Evolutionary conservation across 2,888 invertebrate genomes (phyloP).

Genomic region (Fragum sueziense): DNA sequence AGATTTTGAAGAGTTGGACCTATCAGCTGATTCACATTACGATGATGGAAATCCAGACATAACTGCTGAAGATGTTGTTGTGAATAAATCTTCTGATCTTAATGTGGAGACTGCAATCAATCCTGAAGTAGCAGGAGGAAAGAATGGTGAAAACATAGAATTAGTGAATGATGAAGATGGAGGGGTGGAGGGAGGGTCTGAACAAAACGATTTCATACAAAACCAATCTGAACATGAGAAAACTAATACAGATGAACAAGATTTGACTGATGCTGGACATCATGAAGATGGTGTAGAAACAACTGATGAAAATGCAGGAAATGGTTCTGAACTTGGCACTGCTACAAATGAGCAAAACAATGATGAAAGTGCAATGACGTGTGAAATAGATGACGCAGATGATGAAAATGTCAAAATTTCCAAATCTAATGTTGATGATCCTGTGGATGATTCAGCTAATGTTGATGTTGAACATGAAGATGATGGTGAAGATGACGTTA

Average conservation of each 20-base stretch:
- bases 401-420: too few species aligned
- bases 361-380: too few species aligned
- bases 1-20: conserved; percentile 16
- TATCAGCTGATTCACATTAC: neutral
- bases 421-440: too few species aligned
- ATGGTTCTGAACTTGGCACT: too few species aligned
- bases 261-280: neutral
- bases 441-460: too few species aligned
- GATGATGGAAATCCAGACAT: neutral
- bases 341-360: too few species aligned
- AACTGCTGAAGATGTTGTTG: too few species aligned
- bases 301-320: too few species aligned
- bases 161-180: neutral
- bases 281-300: neutral
- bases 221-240: neutral
- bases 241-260: neutral
- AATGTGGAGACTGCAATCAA: neutral
- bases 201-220: neutral
- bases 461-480: too few species aligned
- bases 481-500: neutral
- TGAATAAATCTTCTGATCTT: neutral
- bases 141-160: neutral
- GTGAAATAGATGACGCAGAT: too few species aligned
- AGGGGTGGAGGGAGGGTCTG: neutral
- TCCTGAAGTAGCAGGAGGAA: neutral